Base-by-base conservation (phyloP, 2,888 invertebrate species). In the Lithophane ornitopus region DNA sequence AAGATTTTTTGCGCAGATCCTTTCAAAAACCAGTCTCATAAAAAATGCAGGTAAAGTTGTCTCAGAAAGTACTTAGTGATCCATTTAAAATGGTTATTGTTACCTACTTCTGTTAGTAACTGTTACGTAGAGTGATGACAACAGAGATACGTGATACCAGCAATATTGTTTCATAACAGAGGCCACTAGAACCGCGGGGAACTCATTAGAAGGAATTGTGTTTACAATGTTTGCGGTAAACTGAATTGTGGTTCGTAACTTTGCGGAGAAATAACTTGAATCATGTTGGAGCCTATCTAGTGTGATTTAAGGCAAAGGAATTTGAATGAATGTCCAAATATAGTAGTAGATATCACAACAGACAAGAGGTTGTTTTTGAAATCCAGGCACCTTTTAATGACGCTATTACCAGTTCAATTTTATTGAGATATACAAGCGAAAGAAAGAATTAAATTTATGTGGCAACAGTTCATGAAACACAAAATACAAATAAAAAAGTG, bases 121-220 rank as follows among this genome's bases (percentile, higher is more conserved):
- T 82, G 76, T 86, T 87, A 84, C 88, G 88, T 82, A 63, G 52
- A 22, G 28, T 69, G 77, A 87, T 86, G 88, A 81, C 84, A 84
- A 78, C 80, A 70, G 46, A 72, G 73, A 85, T 85, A 81, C 76
- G 67, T 77, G 86, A 85, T 80, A 75, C 85, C 68, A 59, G 71
- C 74, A 56, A 70, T 78, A 78, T 79, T 72, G 80, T 86, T 87
- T 84, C 82, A 76, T 86, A 87, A 87, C 78, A 66, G 56, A 68
- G 73, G 81, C 86, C 62, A 72, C 61, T 39, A 81, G 46, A 81
- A 72, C 75, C 54, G 80, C 79, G 85, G 54, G 9, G 41, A 56
- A 77, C 54, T 70, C 70, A 77, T 82, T 76, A 74, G 52, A 46
- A 54, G 39, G 62, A 85, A 82, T 85, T 46, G 52, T 85, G 65